Evolutionary conservation across 2,888 invertebrate genomes (phyloP).

Genomic region (Acronicta psi): DNA sequence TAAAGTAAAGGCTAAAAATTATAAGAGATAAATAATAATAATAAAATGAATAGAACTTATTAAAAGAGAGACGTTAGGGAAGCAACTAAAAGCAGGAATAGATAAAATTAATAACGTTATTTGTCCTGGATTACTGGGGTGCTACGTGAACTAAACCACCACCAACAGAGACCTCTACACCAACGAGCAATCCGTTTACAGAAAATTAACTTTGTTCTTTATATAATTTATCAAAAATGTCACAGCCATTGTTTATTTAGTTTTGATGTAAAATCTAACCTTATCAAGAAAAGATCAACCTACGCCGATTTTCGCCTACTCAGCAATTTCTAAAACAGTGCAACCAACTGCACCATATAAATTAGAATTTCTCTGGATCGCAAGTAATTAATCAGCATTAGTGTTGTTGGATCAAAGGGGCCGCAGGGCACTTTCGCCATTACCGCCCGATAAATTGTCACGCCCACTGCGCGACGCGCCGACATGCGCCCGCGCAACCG

Average conservation of each 20-base stretch:
- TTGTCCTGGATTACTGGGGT: too few species aligned
- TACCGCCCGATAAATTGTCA: constrained; percentile 69
- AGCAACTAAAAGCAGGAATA: too few species aligned
- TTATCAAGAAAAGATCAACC: constrained; percentile 5
- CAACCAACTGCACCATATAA: constrained; percentile 56
- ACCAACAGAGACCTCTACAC: too few species aligned
- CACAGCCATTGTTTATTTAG: too few species aligned
- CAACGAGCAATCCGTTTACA: background rate
- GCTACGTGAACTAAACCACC: too few species aligned
- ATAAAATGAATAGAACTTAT: too few species aligned
- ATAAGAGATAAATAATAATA: too few species aligned
- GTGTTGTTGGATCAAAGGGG: constrained; percentile 70
- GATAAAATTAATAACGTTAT: too few species aligned
- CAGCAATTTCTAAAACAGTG: constrained; percentile 47
- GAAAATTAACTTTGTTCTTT: background rate
- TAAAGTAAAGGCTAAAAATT: too few species aligned
- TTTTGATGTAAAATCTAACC: background rate
- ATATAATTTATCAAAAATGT: too few species aligned
- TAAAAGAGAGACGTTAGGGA: too few species aligned
- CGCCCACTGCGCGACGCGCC: constrained; percentile 64
- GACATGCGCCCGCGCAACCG: constrained; percentile 54
- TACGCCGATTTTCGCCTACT: constrained; percentile 33
- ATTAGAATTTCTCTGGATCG: constrained; percentile 71
- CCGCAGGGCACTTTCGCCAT: constrained; percentile 77
- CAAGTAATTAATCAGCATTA: constrained; percentile 73